Evolutionary conservation across 2,113 vertebrate genomes (phyloP).

Genomic region (Hiodon alosoides): DNA sequence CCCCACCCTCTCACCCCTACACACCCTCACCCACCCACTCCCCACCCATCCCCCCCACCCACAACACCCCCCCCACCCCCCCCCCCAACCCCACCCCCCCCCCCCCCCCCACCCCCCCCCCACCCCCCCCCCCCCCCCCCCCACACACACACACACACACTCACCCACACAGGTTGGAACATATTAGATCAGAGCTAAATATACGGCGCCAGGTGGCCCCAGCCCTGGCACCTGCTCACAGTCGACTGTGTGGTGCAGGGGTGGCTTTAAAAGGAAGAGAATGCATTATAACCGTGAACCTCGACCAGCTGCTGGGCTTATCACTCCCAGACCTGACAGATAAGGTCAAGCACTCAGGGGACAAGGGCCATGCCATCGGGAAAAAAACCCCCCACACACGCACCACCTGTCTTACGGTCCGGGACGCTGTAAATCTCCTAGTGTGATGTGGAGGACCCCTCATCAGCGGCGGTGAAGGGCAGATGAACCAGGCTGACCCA

Average conservation of each 20-base stretch:
- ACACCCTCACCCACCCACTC: no score
- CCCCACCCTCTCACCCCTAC: no score
- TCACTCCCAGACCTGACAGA: conserved; percentile 75
- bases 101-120: no score
- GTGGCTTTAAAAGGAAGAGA: conserved; percentile 75
- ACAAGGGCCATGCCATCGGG: conserved; percentile 11
- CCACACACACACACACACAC: conserved; percentile 23
- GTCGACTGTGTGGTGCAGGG: conserved; percentile 50
- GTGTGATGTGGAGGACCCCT: no score
- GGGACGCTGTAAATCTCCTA: no score
- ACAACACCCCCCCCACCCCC: no score
- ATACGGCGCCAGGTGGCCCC: conserved; percentile 49
- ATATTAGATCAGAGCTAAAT: conserved; percentile 62
- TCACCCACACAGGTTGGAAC: conserved; percentile 39
- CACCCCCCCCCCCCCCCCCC: not conserved
- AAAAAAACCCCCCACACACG: conserved; percentile 7
- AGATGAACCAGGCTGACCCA: no score
- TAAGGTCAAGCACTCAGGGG: conserved; percentile 73
- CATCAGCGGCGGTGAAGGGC: no score
- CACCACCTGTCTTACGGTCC: no score
- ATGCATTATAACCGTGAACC: conserved; percentile 63
- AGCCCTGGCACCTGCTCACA: conserved; percentile 53
- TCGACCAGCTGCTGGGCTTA: conserved; percentile 66
- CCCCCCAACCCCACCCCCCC: no score
- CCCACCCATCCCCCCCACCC: no score